Conservation (phyloP, 2,797 vertebrate genomes). For the Ctenopoma multispine region DNA sequence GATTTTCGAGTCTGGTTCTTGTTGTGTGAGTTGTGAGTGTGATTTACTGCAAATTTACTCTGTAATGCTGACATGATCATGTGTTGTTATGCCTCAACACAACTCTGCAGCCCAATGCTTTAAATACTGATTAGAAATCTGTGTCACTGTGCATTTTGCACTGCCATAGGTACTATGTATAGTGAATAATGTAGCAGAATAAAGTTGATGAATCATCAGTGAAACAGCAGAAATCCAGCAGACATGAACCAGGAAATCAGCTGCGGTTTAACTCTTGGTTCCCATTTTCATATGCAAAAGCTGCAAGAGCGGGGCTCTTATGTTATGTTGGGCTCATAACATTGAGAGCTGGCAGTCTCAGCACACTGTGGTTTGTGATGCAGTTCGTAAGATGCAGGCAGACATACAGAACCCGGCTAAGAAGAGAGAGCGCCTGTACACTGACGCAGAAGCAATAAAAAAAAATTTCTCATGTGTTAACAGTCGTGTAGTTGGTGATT, state of each 20-base stretch:
- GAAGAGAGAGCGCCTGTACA: neutral
- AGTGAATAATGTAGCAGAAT: neutral
- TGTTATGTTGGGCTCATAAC: neutral
- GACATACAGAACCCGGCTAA: neutral
- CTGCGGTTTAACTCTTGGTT: constrained; percentile 5
- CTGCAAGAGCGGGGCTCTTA: neutral
- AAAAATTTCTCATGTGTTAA: too few relatives aligned
- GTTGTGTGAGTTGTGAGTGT: neutral
- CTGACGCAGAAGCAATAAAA: neutral
- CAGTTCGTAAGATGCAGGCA: neutral
- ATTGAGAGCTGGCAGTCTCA: neutral
- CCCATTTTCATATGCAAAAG: constrained; percentile 29
- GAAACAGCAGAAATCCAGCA: neutral
- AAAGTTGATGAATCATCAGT: neutral
- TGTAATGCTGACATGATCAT: too few relatives aligned
- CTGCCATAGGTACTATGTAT: too few relatives aligned
- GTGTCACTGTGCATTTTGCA: too few relatives aligned
- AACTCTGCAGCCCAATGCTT: neutral
- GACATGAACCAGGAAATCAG: constrained; percentile 25
- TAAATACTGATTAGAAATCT: neutral
- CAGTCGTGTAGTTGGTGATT: too few relatives aligned
- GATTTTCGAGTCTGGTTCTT: neutral
- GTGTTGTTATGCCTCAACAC: neutral
- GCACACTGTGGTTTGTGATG: neutral
- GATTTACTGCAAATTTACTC: neutral